Percentiles rank a stretch among this genome's conserved stretches.
These are phyloP conservation scores for Peromyscus polionotus DNA, from an alignment of 2,113 vertebrate genomes.

Conservation along the genomic window DNA sequence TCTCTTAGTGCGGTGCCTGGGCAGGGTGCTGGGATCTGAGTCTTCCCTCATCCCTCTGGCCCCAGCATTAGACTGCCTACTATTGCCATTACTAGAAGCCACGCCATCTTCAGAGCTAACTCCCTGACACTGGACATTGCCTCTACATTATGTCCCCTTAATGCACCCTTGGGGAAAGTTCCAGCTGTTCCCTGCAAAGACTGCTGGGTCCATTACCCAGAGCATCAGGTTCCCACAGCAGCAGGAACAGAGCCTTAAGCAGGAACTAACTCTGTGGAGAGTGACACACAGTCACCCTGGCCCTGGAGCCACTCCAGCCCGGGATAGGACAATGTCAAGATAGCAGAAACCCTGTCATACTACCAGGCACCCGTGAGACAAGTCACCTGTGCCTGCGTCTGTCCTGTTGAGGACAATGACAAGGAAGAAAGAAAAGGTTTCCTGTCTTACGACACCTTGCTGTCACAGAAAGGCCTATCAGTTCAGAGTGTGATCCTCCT, in stretches of 20 bases:
- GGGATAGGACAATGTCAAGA: neutral
- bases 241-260: neutral
- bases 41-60: neutral
- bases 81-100: neutral
- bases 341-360: neutral
- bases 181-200: neutral
- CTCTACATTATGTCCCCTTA: neutral
- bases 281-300: neutral
- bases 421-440: fast-evolving
- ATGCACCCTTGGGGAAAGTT: neutral
- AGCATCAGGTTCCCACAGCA: too few relatives aligned
- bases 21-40: neutral
- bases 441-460: neutral
- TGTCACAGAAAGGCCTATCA: neutral
- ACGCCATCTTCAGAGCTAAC: neutral
- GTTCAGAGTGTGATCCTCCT: neutral
- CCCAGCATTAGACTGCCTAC: fast-evolving
- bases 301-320: neutral
- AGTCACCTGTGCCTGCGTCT: neutral
- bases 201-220: neutral
- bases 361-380: neutral
- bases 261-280: neutral
- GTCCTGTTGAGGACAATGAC: neutral
- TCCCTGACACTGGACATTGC: fast-evolving
- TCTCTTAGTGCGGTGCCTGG: neutral